Percentiles rank a stretch among this genome's conserved stretches.
Conservation (phyloP, 2,113 vertebrate species). For the Prunella himalayana region DNA sequence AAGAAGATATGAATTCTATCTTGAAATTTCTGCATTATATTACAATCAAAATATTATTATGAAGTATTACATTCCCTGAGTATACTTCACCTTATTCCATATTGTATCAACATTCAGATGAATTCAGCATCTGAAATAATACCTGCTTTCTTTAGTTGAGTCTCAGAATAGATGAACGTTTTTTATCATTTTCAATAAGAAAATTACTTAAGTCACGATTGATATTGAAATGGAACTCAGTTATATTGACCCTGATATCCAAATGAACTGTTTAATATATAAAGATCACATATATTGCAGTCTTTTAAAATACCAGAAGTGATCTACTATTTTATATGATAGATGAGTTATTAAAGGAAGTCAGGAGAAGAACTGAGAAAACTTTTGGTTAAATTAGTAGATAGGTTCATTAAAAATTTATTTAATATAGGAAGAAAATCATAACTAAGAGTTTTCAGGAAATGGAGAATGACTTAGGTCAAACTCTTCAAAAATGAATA, state of each 20-base stretch:
- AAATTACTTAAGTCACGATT: neutral
- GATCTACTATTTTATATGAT: neutral
- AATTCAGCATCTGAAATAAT: neutral
- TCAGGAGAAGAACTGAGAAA: neutral
- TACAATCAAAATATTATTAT: neutral
- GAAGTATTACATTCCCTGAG: neutral
- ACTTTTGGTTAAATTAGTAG: conserved; percentile 40
- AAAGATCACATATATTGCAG: neutral
- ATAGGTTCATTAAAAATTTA: conserved; percentile 13
- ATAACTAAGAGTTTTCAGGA: neutral
- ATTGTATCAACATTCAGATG: neutral
- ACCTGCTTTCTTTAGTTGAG: neutral
- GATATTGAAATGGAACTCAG: neutral
- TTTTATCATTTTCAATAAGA: conserved; percentile 14
- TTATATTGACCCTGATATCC: neutral
- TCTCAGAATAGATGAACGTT: neutral
- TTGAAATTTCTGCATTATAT: neutral
- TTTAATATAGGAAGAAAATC: conserved; percentile 5
- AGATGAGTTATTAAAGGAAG: conserved; percentile 1
- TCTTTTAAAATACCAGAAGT: neutral
- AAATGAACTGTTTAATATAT: conserved; percentile 9
- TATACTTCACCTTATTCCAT: neutral
- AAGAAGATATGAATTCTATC: neutral
- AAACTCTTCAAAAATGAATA: neutral
- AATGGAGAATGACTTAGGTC: neutral